These are phyloP conservation scores for Brachypodius melanocephalos DNA, from an alignment of 2,113 vertebrate species.

Conservation along the genomic window DNA sequence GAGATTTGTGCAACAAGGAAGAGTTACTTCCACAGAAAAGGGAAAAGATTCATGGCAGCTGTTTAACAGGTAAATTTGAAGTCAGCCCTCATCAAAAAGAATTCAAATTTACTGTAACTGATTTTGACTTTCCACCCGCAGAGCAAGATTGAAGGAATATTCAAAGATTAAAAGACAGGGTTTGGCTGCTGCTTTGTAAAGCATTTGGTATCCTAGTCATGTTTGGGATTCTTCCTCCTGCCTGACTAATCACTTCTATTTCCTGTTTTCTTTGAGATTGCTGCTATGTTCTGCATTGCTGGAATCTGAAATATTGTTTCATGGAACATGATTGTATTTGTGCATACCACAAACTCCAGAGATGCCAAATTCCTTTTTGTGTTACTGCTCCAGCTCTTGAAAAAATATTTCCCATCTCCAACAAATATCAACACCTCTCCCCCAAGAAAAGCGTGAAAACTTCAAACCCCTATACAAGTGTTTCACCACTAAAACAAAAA, in stretches of 20 bases:
- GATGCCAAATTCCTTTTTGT: background rate
- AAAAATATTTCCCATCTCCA: background rate
- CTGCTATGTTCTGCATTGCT: slow-evolving; percentile 28
- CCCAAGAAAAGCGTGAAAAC: background rate
- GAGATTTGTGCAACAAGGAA: rapidly evolving
- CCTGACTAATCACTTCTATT: slow-evolving; percentile 37
- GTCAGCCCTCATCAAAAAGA: background rate
- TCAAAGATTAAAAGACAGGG: background rate
- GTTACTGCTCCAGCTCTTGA: background rate
- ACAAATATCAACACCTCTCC: background rate
- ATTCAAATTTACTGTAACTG: background rate
- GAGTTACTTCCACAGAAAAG: background rate
- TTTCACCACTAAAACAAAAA: background rate
- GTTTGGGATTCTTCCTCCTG: slow-evolving; percentile 41
- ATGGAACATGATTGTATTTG: slow-evolving; percentile 21
- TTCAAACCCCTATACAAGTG: background rate
- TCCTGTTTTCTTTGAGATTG: slow-evolving; percentile 57
- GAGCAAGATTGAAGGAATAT: background rate
- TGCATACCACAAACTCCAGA: slow-evolving; percentile 48
- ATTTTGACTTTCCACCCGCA: background rate
- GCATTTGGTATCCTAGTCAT: background rate
- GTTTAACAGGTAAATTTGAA: background rate
- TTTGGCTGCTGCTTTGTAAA: background rate
- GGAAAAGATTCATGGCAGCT: background rate
- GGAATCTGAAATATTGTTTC: slow-evolving; percentile 58